Percentiles rank a stretch among this genome's conserved stretches.
Conservation (phyloP, 2,888 invertebrate genomes). For the Megamerina dolium region DNA sequence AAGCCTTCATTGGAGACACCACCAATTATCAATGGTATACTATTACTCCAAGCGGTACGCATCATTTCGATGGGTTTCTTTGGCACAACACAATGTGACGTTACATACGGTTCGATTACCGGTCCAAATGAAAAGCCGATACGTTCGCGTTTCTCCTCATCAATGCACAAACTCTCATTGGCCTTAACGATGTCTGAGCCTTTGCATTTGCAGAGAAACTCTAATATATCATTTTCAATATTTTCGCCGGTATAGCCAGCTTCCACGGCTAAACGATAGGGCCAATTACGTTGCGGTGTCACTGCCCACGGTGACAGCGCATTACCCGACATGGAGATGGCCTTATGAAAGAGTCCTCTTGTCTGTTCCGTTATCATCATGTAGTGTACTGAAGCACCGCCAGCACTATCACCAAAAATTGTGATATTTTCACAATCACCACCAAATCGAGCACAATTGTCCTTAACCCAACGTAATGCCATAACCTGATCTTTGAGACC, state of each 20-base stretch:
- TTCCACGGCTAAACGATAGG: constrained; percentile 40
- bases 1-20: constrained; percentile 47
- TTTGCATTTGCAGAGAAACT: constrained; percentile 42
- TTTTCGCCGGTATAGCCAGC: constrained; percentile 41
- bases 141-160: constrained; percentile 41
- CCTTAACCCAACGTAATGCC: constrained; percentile 52
- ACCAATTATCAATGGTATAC: constrained; percentile 45
- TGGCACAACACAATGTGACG: constrained; percentile 42
- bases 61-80: constrained; percentile 43
- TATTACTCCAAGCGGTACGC: constrained; percentile 45
- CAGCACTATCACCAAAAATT: constrained; percentile 54
- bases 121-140: constrained; percentile 47
- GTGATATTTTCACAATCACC: constrained; percentile 53
- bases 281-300: constrained; percentile 41
- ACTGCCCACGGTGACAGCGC: constrained; percentile 44
- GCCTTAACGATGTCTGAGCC: constrained; percentile 40
- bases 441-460: constrained; percentile 52
- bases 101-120: constrained; percentile 44
- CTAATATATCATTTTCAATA: constrained; percentile 39
- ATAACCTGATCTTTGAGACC: constrained; percentile 53
- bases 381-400: constrained; percentile 51
- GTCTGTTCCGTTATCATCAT: constrained; percentile 52
- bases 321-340: constrained; percentile 47
- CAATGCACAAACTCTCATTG: constrained; percentile 39
- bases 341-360: constrained; percentile 46